These are phyloP conservation scores for Catalaphyllia jardinei DNA, from an alignment of 64 coral and sea anemone genomes.

Conservation along the genomic window DNA sequence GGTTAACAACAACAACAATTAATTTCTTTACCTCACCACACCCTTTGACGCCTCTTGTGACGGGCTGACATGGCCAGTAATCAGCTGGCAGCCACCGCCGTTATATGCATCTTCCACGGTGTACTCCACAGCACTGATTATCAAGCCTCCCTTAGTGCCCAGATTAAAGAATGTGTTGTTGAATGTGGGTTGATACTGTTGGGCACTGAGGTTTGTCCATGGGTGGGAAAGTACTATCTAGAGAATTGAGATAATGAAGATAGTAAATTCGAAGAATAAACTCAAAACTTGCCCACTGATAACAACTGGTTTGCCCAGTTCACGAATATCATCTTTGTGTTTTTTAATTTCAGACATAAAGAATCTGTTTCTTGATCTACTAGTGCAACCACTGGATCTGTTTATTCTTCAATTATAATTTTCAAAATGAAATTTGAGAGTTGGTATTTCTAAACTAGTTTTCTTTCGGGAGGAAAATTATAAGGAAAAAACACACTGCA, in stretches of 20 bases:
- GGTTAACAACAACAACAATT: background rate
- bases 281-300: too few species aligned
- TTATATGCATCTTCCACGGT: conserved; percentile 71
- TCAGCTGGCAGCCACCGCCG: conserved; percentile 84
- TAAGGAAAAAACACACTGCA: too few species aligned
- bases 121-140: conserved; percentile 57
- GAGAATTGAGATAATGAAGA: too few species aligned
- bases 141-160: conserved; percentile 65
- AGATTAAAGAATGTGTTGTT: conserved; percentile 89
- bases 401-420: too few species aligned
- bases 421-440: too few species aligned
- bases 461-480: too few species aligned
- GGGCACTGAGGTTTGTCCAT: conserved; percentile 90
- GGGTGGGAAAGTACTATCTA: background rate
- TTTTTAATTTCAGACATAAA: too few species aligned
- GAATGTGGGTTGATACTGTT: conserved; percentile 81
- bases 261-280: background rate
- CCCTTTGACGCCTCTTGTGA: conserved; percentile 67
- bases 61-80: conserved; percentile 47
- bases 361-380: too few species aligned
- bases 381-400: too few species aligned
- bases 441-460: too few species aligned
- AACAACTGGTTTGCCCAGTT: too few species aligned
- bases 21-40: conserved; percentile 66
- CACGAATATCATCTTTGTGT: too few species aligned